These are phyloP conservation scores for Gallinago solitaria DNA, from an alignment of 2,797 vertebrate genomes.

Conservation along the genomic window DNA sequence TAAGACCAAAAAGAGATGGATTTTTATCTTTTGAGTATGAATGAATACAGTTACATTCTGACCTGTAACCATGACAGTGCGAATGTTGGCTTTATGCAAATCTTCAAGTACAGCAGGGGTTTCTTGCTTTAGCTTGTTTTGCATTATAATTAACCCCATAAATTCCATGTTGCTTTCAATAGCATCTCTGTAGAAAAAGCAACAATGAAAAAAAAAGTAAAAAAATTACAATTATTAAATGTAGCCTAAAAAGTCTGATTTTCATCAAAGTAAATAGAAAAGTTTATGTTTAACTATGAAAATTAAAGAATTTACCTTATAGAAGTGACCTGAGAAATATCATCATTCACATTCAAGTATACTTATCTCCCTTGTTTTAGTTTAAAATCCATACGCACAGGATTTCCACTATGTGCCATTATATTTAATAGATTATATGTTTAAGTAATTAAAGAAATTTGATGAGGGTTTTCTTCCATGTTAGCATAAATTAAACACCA, in stretches of 20 bases:
- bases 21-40: not conserved
- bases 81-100: slow-evolving; percentile 90
- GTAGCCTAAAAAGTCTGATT: not conserved
- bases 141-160: slow-evolving; percentile 97
- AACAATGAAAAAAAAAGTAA: slow-evolving; percentile 21
- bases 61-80: slow-evolving; percentile 99
- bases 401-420: not conserved
- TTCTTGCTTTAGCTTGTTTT: slow-evolving; percentile 97
- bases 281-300: not conserved
- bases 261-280: not conserved
- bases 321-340: not conserved
- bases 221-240: not conserved
- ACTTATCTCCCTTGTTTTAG: not conserved
- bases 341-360: not conserved
- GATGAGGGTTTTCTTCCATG: not conserved
- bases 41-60: not conserved
- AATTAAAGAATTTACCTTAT: not conserved
- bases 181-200: slow-evolving; percentile 83
- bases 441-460: not conserved
- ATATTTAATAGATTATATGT: not conserved
- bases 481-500: not conserved
- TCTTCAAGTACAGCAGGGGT: slow-evolving; percentile 91
- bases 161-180: slow-evolving; percentile 97
- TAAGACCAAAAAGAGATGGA: not conserved
- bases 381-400: not conserved